Evolutionary conservation across 2,113 vertebrate species (phyloP).

Genomic region (Megatriorchis doriae): DNA sequence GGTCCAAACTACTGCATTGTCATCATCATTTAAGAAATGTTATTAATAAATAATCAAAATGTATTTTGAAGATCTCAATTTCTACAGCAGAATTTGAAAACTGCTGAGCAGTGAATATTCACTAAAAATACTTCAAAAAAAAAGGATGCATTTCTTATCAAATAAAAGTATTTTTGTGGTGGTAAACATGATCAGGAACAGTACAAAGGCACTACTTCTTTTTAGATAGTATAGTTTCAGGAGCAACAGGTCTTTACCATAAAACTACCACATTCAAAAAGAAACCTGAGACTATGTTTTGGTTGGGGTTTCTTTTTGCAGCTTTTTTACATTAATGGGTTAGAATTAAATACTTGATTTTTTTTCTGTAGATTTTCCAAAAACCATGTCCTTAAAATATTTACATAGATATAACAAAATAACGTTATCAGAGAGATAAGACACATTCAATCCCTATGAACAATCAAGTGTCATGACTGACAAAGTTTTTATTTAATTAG

Average conservation of each 20-base stretch:
- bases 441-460: not conserved
- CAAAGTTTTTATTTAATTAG: not conserved
- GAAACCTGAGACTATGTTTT: not conserved
- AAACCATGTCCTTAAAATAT: not conserved
- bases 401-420: not conserved
- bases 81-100: not conserved
- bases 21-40: not conserved
- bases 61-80: not conserved
- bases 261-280: not conserved
- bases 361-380: not conserved
- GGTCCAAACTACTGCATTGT: not conserved
- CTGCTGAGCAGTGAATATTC: not conserved
- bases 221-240: not conserved
- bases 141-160: not conserved
- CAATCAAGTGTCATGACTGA: not conserved
- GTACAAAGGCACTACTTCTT: not conserved
- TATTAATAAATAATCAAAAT: conserved; percentile 4
- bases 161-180: not conserved
- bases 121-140: not conserved
- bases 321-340: not conserved
- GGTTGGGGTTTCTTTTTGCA: not conserved
- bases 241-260: not conserved
- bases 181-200: not conserved
- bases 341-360: not conserved
- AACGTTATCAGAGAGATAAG: not conserved